Evolutionary conservation across 2,797 vertebrate genomes (phyloP), one percentile per base, ranked within the genome.

Genomic region (Halcyon smyrnensis): DNA sequence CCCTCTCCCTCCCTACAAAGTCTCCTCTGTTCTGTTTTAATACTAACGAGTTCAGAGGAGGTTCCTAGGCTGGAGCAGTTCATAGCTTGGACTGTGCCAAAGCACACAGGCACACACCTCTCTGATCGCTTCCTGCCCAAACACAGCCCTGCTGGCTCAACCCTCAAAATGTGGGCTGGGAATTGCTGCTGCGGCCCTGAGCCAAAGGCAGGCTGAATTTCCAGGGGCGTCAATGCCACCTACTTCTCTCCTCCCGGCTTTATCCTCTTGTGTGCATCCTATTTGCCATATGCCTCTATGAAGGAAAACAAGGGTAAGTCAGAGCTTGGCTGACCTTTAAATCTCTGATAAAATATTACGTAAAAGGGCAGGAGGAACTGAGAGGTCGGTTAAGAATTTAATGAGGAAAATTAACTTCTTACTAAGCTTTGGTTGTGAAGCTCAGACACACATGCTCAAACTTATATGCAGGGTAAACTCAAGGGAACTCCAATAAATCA

Each of bases 101-200:
- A 97, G 87, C 86, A 97, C 94, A 97, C 94, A 95, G 93, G 94
- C 96, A 97, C 97, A 97, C 95, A 96, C 96, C 96, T 96, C 95
- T 95, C 87, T 95, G 97, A 98, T 97, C 21, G 2, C 79, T 97
- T 98, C 97, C 97, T 97, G 93, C 85, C 92, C 93, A 87, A 97
- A 97, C 93, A 97, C 88, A 96, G 93, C 50, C 84, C 41, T 82
- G 65, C 91, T 91, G 91, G 88, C 91, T 95, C 83, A 93, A 28
- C 59, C 67, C 60, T 89, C 76, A 57, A 64, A 96, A 87, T 20
- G 27, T 48, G 54, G 70, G 94, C 86, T 89, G 73, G 71, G 86
- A 93, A 94, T 46, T 70, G 68, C 79, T 89, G 75, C 74, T 67
- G 36, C 2, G 3, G 84, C 82, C 62, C 81, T 24, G 20, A 80